phyloP scores from a whole-genome alignment of 2,113 vertebrate species.

The Baryphthengus martii region DNA sequence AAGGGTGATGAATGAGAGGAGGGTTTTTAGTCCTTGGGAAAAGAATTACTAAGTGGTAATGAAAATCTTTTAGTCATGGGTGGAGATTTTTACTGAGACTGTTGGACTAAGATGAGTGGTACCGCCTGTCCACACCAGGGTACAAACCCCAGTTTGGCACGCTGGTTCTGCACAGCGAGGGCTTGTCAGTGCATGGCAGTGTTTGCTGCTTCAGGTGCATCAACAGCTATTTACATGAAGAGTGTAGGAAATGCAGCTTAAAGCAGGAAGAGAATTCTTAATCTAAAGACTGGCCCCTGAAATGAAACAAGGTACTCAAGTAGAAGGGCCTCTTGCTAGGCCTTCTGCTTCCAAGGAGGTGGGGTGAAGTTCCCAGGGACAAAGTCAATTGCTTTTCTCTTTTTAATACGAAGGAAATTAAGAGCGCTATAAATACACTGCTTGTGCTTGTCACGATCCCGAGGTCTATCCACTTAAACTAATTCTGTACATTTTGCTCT shows the following conservation, averaged over 20 bases:
- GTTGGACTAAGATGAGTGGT: background rate
- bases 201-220: background rate
- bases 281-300: background rate
- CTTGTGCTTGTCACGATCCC: fast-evolving
- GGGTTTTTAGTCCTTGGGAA: background rate
- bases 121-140: fast-evolving
- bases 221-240: background rate
- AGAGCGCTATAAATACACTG: background rate
- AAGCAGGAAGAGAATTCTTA: background rate
- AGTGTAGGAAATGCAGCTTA: background rate
- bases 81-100: background rate
- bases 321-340: background rate
- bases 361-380: background rate
- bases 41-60: background rate
- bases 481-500: background rate
- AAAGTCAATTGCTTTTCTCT: background rate
- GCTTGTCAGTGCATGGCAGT: fast-evolving
- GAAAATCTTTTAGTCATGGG: background rate
- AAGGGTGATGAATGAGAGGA: background rate
- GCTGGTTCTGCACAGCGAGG: background rate
- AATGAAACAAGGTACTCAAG: fast-evolving
- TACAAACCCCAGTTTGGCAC: fast-evolving
- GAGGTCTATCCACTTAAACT: background rate
- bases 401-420: background rate
- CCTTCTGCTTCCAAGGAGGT: background rate